Percentiles rank a stretch among this genome's conserved stretches.
Evolutionary conservation across 1,140 invertebrate genomes (phyloP).

Genomic region (Varroa destructor): DNA sequence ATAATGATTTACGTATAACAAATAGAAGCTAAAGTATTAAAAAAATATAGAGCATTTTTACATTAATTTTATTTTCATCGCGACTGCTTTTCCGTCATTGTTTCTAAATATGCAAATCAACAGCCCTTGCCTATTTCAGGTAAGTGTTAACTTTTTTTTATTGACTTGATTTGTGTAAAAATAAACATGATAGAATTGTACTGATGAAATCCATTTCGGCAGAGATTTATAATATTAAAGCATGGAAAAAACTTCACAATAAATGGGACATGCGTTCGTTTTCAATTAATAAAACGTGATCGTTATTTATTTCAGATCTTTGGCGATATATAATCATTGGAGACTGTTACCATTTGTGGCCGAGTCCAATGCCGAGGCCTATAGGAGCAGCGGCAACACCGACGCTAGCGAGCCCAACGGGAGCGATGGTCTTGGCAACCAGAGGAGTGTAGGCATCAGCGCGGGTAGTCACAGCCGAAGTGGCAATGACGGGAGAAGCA

Average conservation of each 20-base stretch:
- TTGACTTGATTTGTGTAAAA: no score
- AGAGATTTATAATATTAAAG: not conserved
- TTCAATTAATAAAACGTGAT: not conserved
- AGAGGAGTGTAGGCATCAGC: constrained; percentile 14
- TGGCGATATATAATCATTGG: constrained; percentile 2
- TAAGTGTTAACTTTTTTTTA: no score
- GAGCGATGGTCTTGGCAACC: not conserved
- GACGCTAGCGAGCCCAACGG: not conserved
- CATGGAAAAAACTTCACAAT: not conserved
- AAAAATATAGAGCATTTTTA: no score
- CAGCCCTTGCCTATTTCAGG: no score
- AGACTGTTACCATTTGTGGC: constrained; percentile 5
- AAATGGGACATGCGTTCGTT: not conserved
- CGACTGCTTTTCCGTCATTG: no score
- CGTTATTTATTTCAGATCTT: not conserved
- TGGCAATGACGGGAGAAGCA: not conserved
- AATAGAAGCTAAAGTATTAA: no score
- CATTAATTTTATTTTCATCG: no score
- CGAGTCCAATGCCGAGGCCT: constrained; percentile 10
- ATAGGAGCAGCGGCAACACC: not conserved
- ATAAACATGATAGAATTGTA: no score
- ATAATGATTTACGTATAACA: no score
- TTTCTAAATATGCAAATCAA: no score
- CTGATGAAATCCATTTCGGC: no score
- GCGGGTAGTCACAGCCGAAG: constrained; percentile 13